Conservation (phyloP, 2,888 invertebrate species). For the Argynnis bischoffii region DNA sequence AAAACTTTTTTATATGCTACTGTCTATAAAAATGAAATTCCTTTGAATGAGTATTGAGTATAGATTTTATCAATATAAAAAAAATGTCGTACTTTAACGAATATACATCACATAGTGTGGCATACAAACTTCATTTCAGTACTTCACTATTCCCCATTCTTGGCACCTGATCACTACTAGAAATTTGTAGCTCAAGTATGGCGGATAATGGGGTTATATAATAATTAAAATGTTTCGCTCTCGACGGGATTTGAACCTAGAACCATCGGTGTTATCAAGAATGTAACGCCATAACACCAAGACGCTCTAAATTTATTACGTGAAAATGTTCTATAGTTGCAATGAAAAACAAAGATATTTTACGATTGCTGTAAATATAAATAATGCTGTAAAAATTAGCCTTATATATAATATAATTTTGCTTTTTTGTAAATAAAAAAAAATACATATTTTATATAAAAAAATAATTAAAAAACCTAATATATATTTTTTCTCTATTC, state of each 20-base stretch:
- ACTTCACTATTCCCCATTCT: conserved; percentile 66
- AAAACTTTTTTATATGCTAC: too few species aligned
- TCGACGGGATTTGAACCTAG: conserved; percentile 57
- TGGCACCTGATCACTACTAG: conserved; percentile 73
- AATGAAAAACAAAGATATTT: not conserved
- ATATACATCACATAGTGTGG: conserved; percentile 52
- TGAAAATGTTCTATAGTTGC: conserved; percentile 22
- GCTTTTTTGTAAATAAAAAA: too few species aligned
- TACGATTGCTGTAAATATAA: not conserved
- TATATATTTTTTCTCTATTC: too few species aligned
- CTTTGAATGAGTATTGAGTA: too few species aligned
- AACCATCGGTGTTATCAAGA: conserved; percentile 27
- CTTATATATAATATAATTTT: too few species aligned
- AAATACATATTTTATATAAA: too few species aligned
- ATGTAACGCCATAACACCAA: not conserved
- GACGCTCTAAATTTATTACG: conserved; percentile 37
- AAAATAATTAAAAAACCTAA: too few species aligned
- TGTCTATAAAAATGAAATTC: too few species aligned
- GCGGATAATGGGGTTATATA: conserved; percentile 68
- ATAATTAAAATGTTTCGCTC: not conserved
- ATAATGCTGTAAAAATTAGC: too few species aligned
- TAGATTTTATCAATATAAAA: conserved; percentile 31
- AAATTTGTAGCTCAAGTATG: conserved; percentile 71
- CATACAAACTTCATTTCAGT: conserved; percentile 66
- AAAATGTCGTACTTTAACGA: conserved; percentile 63